These are phyloP conservation scores for Mionectes olivaceus DNA, from an alignment of 2,797 vertebrate species.

Conservation along the genomic window DNA sequence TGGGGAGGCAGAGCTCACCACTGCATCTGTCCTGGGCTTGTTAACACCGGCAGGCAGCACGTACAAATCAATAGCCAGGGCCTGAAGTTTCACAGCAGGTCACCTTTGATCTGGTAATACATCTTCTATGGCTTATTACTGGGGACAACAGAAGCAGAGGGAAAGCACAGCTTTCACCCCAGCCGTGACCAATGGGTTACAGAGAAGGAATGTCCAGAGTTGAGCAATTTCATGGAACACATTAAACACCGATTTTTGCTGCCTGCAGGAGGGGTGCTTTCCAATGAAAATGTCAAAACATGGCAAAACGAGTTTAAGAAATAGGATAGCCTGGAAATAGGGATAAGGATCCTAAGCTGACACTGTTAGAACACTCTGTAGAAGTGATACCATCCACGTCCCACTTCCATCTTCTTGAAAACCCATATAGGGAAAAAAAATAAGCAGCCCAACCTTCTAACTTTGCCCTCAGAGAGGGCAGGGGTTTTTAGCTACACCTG, in stretches of 20 bases:
- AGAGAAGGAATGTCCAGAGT: not conserved
- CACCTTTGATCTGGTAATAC: constrained; percentile 15
- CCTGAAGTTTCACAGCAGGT: constrained; percentile 18
- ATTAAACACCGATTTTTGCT: not conserved
- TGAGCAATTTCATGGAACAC: not conserved
- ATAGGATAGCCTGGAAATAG: not conserved
- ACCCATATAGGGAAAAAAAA: not conserved
- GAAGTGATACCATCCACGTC: not conserved
- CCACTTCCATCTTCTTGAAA: not conserved
- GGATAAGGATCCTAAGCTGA: not conserved
- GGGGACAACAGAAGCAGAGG: not conserved
- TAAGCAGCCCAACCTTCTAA: not conserved
- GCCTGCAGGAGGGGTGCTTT: not conserved
- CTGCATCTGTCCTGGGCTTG: not conserved
- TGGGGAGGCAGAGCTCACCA: not conserved
- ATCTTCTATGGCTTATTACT: constrained; percentile 4
- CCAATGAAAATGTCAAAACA: not conserved
- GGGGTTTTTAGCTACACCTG: not conserved
- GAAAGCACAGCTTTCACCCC: not conserved
- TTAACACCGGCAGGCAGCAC: not conserved
- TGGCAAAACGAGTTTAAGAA: not conserved
- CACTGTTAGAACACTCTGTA: not conserved
- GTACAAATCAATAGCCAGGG: not conserved
- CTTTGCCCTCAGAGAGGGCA: not conserved
- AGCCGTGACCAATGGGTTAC: constrained; percentile 23